Evolutionary conservation across 2,888 invertebrate genomes (phyloP).

Genomic region (Ennomos erosarius): DNA sequence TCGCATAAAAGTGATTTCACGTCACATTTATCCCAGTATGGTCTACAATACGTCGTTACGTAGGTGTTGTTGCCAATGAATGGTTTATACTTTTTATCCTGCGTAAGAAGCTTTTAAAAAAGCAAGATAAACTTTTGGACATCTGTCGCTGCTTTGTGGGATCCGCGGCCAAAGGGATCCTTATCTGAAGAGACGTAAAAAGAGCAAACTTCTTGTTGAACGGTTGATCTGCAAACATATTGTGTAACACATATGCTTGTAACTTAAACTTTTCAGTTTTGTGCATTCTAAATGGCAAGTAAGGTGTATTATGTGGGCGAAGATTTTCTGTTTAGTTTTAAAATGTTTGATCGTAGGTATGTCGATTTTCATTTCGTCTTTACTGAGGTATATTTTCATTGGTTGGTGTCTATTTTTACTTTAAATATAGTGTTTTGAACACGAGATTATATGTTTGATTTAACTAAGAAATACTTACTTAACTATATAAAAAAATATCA

Average conservation of each 20-base stretch:
- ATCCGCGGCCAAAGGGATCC: constrained; percentile 53
- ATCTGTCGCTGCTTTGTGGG: constrained; percentile 75
- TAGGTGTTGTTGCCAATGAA: constrained; percentile 78
- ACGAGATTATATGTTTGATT: too few species aligned
- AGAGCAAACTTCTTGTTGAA: constrained; percentile 56
- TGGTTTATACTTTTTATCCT: constrained; percentile 70
- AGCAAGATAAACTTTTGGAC: constrained; percentile 62
- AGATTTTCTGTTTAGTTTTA: background rate
- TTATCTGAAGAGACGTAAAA: constrained; percentile 58
- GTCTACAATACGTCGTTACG: constrained; percentile 77
- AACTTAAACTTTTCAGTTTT: background rate
- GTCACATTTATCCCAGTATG: constrained; percentile 76
- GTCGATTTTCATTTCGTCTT: too few species aligned
- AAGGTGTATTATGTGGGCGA: background rate
- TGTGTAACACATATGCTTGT: background rate
- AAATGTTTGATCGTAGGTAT: too few species aligned
- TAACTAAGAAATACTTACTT: too few species aligned
- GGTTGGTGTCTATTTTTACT: too few species aligned
- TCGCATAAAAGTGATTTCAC: constrained; percentile 74
- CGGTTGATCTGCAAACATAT: constrained; percentile 1
- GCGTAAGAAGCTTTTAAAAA: constrained; percentile 59
- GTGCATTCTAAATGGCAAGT: too few species aligned
- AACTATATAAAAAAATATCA: too few species aligned
- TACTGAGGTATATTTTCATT: too few species aligned
- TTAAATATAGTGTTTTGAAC: too few species aligned